These are phyloP conservation scores for Thunnus thynnus DNA, from an alignment of 2,113 vertebrate species.

Conservation along the genomic window DNA sequence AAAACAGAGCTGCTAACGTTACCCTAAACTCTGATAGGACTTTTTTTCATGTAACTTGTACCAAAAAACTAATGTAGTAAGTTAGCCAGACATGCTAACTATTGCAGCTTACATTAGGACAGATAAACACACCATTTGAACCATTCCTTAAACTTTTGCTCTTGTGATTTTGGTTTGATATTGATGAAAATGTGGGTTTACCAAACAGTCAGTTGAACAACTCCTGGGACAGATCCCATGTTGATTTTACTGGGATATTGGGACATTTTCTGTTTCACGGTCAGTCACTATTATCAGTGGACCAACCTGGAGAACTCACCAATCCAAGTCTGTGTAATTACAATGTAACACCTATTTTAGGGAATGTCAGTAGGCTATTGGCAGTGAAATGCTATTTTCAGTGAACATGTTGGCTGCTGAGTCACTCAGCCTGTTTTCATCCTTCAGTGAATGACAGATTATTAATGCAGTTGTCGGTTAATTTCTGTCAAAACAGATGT, in stretches of 20 bases:
- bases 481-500: constrained; percentile 24
- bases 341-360: neutral
- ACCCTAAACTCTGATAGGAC: no score
- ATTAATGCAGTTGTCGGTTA: constrained; percentile 1
- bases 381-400: neutral
- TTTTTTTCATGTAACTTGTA: no score
- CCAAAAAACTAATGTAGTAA: no score
- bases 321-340: neutral
- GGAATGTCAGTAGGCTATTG: neutral
- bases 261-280: no score
- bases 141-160: no score
- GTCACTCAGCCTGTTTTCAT: constrained; percentile 25
- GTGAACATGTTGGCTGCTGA: constrained; percentile 5
- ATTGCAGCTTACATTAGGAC: no score
- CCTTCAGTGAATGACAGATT: neutral
- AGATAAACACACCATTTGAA: no score
- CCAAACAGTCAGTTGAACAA: neutral
- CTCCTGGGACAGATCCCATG: neutral
- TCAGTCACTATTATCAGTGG: neutral
- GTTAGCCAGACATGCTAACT: no score
- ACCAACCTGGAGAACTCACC: neutral
- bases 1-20: no score
- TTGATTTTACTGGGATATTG: neutral
- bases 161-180: no score
- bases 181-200: neutral